Conservation (phyloP, 1,140 invertebrate species). For the Aphelinus certus region DNA sequence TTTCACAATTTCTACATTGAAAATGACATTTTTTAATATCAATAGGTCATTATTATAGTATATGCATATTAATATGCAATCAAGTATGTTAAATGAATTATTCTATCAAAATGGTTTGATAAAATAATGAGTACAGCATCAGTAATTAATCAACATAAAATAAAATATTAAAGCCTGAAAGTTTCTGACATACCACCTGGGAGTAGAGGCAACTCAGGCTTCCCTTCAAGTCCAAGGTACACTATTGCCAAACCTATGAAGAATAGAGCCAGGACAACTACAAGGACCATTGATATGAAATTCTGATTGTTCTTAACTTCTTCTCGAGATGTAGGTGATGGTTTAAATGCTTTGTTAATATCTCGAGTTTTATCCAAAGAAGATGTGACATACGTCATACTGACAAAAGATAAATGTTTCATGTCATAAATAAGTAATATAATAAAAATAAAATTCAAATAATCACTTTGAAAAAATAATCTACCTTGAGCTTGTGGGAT, state of each 20-base stretch:
- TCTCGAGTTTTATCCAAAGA: conserved; percentile 56
- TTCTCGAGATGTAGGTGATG: conserved; percentile 49
- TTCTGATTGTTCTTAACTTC: conserved; percentile 66
- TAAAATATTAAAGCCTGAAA: conserved; percentile 10
- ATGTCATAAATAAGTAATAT: conserved; percentile 18
- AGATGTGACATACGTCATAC: conserved; percentile 50
- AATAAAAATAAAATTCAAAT: conserved; percentile 16
- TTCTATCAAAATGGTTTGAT: background rate
- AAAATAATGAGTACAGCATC: background rate
- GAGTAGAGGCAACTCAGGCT: conserved; percentile 58
- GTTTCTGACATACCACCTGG: conserved; percentile 60
- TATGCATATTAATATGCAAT: too few species aligned
- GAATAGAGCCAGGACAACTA: conserved; percentile 71
- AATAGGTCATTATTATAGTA: too few species aligned
- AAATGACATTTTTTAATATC: too few species aligned
- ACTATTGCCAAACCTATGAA: conserved; percentile 73
- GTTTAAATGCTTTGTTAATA: conserved; percentile 54
- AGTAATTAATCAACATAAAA: background rate
- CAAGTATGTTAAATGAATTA: too few species aligned
- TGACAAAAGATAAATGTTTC: conserved; percentile 34
- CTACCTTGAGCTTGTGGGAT: conserved; percentile 56
- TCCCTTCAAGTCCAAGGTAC: conserved; percentile 70
- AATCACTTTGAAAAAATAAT: background rate
- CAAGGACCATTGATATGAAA: conserved; percentile 72
- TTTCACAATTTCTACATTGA: too few species aligned